Evolutionary conservation across 2,888 invertebrate species (phyloP).

Genomic region (Mythimna loreyi): DNA sequence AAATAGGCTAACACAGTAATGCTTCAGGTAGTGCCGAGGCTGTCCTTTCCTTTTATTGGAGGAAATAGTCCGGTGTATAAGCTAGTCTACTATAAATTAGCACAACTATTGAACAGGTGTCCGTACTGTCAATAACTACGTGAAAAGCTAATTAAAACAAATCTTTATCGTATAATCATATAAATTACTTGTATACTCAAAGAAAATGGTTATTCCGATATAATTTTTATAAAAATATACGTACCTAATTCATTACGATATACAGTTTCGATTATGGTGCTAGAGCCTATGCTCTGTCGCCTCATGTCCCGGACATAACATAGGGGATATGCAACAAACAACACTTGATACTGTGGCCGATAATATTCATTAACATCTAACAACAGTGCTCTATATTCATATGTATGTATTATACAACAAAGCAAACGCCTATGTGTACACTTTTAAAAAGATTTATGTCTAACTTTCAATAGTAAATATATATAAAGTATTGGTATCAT

Average conservation of each 20-base stretch:
- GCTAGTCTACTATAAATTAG: constrained; percentile 8
- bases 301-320: constrained; percentile 24
- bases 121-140: neutral
- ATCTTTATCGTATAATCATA: neutral
- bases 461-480: constrained; percentile 26
- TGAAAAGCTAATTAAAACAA: neutral
- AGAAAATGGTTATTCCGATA: constrained; percentile 43
- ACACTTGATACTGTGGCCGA: constrained; percentile 40
- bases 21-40: neutral
- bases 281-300: neutral
- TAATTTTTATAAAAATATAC: constrained; percentile 57
- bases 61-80: neutral
- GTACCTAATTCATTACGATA: constrained; percentile 37
- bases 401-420: constrained; percentile 50
- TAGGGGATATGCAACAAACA: constrained; percentile 50
- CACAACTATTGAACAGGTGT: constrained; percentile 6
- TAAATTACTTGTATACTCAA: constrained; percentile 6
- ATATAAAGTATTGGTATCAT: constrained; percentile 1
- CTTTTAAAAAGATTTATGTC: constrained; percentile 34
- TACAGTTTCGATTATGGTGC: constrained; percentile 29
- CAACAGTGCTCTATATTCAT: constrained; percentile 53
- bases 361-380: constrained; percentile 48
- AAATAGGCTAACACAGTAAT: neutral
- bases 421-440: constrained; percentile 48
- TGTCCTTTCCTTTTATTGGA: neutral